phyloP scores from a whole-genome alignment of 2,113 vertebrate species.

The Eubucco bourcierii region DNA sequence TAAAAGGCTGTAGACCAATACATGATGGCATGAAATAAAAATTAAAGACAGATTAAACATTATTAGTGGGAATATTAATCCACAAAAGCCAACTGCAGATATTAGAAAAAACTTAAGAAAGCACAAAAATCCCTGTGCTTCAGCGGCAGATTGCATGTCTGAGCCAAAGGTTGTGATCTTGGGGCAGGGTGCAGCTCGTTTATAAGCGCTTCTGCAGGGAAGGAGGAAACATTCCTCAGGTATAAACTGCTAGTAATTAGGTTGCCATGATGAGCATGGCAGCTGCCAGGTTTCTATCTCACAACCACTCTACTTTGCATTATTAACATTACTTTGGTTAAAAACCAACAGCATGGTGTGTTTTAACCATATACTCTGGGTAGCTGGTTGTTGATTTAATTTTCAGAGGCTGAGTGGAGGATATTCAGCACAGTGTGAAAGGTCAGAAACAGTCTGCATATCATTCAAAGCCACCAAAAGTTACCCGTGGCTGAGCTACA shows the following conservation, averaged over 20 bases:
- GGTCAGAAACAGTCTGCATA: neutral
- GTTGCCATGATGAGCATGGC: neutral
- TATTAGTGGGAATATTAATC: neutral
- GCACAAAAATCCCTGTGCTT: neutral
- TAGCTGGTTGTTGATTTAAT: neutral
- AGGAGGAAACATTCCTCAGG: neutral
- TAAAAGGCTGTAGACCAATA: neutral
- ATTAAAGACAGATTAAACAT: neutral
- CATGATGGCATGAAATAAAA: neutral
- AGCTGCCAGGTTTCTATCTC: neutral
- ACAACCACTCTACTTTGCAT: neutral
- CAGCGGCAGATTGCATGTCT: neutral
- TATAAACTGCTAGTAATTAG: neutral
- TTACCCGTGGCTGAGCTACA: neutral
- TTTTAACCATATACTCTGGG: neutral
- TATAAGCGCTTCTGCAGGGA: neutral
- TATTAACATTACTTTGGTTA: neutral
- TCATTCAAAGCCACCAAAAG: neutral
- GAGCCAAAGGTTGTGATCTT: neutral
- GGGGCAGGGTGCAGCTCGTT: neutral
- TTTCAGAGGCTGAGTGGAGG: neutral
- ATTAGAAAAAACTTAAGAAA: neutral
- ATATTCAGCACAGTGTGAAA: neutral
- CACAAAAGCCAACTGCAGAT: neutral
- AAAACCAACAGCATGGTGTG: neutral